Percentiles rank a stretch among this genome's conserved stretches.
Evolutionary conservation across 2,113 vertebrate species (phyloP).

Genomic region (Mugil cephalus): DNA sequence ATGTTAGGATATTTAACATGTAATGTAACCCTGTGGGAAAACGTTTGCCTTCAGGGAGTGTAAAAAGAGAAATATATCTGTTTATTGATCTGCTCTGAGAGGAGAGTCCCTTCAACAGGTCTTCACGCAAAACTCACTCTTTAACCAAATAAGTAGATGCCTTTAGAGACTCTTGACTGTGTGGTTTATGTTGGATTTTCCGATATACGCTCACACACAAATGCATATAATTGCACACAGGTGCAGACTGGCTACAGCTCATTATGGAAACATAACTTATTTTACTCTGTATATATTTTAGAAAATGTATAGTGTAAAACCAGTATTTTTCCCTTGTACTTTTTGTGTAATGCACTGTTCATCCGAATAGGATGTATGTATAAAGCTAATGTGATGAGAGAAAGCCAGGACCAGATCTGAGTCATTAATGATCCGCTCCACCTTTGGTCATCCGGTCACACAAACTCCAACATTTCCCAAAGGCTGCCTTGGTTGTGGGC

Average conservation of each 20-base stretch:
- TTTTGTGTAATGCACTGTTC: slow-evolving; percentile 97
- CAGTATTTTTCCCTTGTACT: slow-evolving; percentile 96
- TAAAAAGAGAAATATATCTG: slow-evolving; percentile 96
- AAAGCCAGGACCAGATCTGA: slow-evolving; percentile 66
- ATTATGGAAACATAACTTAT: slow-evolving; percentile 97
- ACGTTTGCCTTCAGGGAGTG: slow-evolving; percentile 83
- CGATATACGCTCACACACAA: slow-evolving; percentile 70
- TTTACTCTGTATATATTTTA: slow-evolving; percentile 99
- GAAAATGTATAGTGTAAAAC: slow-evolving; percentile 96
- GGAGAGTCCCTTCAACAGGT: slow-evolving; percentile 91
- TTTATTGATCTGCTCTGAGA: slow-evolving; percentile 90
- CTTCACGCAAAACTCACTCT: slow-evolving; percentile 90
- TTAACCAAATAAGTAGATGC: slow-evolving; percentile 98
- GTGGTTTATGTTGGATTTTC: slow-evolving; percentile 72
- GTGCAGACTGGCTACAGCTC: slow-evolving; percentile 91
- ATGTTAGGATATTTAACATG: slow-evolving; percentile 97
- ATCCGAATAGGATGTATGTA: slow-evolving; percentile 85
- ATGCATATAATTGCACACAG: slow-evolving; percentile 72
- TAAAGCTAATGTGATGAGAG: slow-evolving; percentile 83
- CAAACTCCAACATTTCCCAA: slow-evolving; percentile 54
- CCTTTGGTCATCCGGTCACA: slow-evolving; percentile 45
- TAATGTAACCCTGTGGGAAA: slow-evolving; percentile 89
- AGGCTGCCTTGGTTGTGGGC: slow-evolving; percentile 42
- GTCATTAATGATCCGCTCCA: slow-evolving; percentile 64
- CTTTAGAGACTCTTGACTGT: slow-evolving; percentile 94